A percentile compares a stretch with the other conserved stretches of the same genome.
Conservation (phyloP, 2,797 vertebrate genomes). For the Ptychadena robeensis region DNA sequence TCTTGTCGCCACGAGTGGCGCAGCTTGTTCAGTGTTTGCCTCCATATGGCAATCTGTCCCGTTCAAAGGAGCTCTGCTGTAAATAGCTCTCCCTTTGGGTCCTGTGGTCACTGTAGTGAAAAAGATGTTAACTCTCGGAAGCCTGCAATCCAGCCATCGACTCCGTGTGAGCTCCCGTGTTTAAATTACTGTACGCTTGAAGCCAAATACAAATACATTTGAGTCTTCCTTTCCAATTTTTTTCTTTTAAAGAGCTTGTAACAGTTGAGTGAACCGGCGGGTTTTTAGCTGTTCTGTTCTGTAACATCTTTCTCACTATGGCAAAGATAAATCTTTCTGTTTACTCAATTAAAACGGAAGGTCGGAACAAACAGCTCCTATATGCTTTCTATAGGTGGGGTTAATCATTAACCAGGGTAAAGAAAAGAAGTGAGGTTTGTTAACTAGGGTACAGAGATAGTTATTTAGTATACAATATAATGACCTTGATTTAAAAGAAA, state of each 20-base stretch:
- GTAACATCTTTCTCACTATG: constrained; percentile 67
- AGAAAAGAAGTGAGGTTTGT: constrained; percentile 18
- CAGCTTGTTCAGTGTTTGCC: constrained; percentile 87
- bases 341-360: constrained; percentile 66
- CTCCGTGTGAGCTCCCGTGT: constrained; percentile 73
- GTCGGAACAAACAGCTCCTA: constrained; percentile 46
- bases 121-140: constrained; percentile 72
- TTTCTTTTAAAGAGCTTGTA: constrained; percentile 50
- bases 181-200: constrained; percentile 64
- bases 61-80: constrained; percentile 77
- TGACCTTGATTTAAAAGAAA: constrained; percentile 17
- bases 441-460: constrained; percentile 20
- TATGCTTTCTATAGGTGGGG: constrained; percentile 48
- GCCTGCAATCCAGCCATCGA: constrained; percentile 72
- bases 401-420: constrained; percentile 53
- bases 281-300: constrained; percentile 66
- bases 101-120: constrained; percentile 76
- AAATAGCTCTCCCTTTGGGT: constrained; percentile 74
- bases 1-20: constrained; percentile 87
- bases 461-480: not conserved
- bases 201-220: constrained; percentile 64
- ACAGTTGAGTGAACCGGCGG: constrained; percentile 62
- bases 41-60: constrained; percentile 90
- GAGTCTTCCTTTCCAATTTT: constrained; percentile 31
- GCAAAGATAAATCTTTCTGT: constrained; percentile 64